Evolutionary conservation across 2,113 vertebrate genomes (phyloP), one percentile per base, ranked within the genome.

Genomic region (Coracopsis vasa): DNA sequence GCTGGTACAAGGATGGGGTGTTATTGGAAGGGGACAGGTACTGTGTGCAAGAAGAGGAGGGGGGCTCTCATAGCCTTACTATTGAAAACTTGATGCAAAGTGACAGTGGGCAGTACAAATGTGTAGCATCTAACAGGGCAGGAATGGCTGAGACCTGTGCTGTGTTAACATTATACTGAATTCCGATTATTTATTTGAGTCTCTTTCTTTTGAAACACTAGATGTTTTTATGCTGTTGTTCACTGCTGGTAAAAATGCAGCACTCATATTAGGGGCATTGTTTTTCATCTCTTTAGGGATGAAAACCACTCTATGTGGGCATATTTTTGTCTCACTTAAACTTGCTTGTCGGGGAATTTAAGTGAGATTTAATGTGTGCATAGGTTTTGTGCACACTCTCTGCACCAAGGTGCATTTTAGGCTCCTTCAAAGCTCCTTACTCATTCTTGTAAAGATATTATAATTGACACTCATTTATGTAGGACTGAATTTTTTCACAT

Each of bases 51-150:
- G 99, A 99, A 95, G 98, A 99, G 88, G 98, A 98, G 29, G 94
- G 96, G 8, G 99, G 99, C 3, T 98, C 97, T 95, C 98, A 99
- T 72, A 99, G 98, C 90, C 97, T 99, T 58, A 98, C 98, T 61
- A 98, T 99, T 88, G 98, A 98, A 58, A 98, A 98, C 62, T 97
- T 98, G 87, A 92, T 85, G 21, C 97, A 98, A 73, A 97, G 82
- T 64, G 99, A 99, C 82, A 98, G 98, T 88, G 99, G 99, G 4
- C 98, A 99, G 85, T 99, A 99, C 79, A 99, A 98, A 91, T 99
- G 99, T 80, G 18, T 99, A 48, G 99, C 99, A 85, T 97, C 97
- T 39, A 99, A 99, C 95, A 95, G 94, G 29, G 97, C 98, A 45
- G 99, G 99, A n/a, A 97, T 80, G 90, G 98, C 98, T 28, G 98